Base-by-base conservation (phyloP, 2,888 invertebrate species). In the Harpagoxenus sublaevis region DNA sequence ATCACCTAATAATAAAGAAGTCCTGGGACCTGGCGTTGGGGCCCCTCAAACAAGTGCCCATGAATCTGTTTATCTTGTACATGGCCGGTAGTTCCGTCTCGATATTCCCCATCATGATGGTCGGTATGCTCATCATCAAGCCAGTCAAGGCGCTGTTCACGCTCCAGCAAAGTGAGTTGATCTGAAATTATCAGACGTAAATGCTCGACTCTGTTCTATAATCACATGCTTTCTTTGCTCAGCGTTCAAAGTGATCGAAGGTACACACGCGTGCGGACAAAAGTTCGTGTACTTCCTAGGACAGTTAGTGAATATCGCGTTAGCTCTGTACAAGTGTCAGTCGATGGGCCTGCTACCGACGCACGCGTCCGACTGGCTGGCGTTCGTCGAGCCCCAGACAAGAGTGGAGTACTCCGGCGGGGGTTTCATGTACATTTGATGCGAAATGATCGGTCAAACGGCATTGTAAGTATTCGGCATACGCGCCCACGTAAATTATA, bases 81-180 rank as follows among this genome's bases (percentile, higher is more conserved):
- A 99, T 99, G 99, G 99, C 99, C 78, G 99, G 99, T 28, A 99
- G 99, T 95, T 99, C 99, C 0, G 99, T 99, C 92, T 99, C 99
- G 0, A 99, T 99, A 92, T 99, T 99, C 93, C 99, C 99, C 0
- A 99, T 99, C 70, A 99, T 99, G 99, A 99, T 99, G 99, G 99
- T 99, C 10, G 99, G 99, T 63, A 99, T 99, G 99, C 96, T 99
- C 95, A 97, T 99, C 92, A 98, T 99, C 92, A 96, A 99, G 86
- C 99, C 99, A 2, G 97, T 99, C 42, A 99, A 99, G 95, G 99
- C 99, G 3, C 96, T 99, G 83, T 98, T 99, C 95, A 96, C 98
- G 0, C 98, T 99, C 55, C 97, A 97, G 93, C 97, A 97, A 88
- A 98, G 95, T 95, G 83, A 92, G 94, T 87, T n/a, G 3, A 86